Evolutionary conservation across 2,888 invertebrate genomes (phyloP).

Genomic region (Apamea epomidion): DNA sequence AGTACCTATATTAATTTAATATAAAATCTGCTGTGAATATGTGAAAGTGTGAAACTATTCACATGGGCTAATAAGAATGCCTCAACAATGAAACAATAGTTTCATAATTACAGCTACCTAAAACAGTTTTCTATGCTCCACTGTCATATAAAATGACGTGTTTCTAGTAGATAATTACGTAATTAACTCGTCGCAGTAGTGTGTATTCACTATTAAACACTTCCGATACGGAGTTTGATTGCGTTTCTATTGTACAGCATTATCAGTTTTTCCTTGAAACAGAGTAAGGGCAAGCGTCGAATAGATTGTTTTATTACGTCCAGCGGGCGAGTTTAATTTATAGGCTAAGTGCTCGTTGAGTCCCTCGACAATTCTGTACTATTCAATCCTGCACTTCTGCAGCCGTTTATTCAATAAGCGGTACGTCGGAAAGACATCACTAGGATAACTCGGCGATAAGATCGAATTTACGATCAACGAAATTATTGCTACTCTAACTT

Average conservation of each 20-base stretch:
- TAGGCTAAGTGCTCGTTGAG: slow-evolving; percentile 44
- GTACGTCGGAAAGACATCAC: neutral
- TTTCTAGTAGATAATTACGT: slow-evolving; percentile 37
- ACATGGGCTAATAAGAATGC: neutral
- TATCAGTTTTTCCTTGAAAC: slow-evolving; percentile 36
- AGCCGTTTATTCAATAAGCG: slow-evolving; percentile 11
- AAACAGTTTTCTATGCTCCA: neutral
- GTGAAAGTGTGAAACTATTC: neutral
- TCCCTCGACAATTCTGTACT: slow-evolving; percentile 17
- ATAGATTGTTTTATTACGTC: slow-evolving; percentile 17
- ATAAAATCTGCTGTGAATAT: neutral
- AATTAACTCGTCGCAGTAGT: slow-evolving; percentile 34
- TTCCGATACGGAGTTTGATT: slow-evolving; percentile 39
- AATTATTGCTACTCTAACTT: neutral
- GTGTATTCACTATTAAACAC: slow-evolving; percentile 26
- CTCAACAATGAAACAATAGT: slow-evolving; percentile 3
- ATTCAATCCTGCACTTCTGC: slow-evolving; percentile 5
- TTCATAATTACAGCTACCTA: neutral
- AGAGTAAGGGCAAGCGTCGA: slow-evolving; percentile 22
- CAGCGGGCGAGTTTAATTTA: slow-evolving; percentile 32
- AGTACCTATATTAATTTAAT: neutral
- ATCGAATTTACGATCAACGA: neutral
- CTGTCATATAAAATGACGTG: slow-evolving; percentile 24
- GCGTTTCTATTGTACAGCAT: slow-evolving; percentile 31
- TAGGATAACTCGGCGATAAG: neutral